Base-by-base conservation (phyloP, 1,140 invertebrate species). In the Hyposmocoma kahamanoa region DNA sequence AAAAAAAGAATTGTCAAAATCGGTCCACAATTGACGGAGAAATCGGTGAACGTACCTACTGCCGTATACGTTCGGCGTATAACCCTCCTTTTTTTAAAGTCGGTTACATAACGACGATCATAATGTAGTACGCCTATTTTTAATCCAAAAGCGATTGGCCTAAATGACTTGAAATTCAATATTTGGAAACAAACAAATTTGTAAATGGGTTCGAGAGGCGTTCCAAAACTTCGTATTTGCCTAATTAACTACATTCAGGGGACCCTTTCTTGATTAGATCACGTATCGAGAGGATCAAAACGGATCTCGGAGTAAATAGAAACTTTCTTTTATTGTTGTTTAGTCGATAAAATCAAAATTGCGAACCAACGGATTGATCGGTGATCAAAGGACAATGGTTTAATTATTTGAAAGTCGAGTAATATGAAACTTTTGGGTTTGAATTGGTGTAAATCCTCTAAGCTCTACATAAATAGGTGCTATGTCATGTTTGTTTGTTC, bases 191-290 rank as follows among this genome's bases (percentile, higher is more conserved):
- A 62, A 62, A 66, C 60, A 61, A 67, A 64, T 69, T 67, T 57
- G 34, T 46, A 56, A n/a, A 50, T 47, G 41, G 46, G 28, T 42
- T n/a, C 44, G 61, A 39, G 42, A 34, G 49, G 52, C 50, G 52
- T 57, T 59, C 50, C 47, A 42, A 68, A 79, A 79, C 65, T 79
- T 79, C 68, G 57, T 74, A 66, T 79, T 79, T 72, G 58, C 71
- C 65, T 79, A 79, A 79, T 76, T 79, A 76, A 74, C 64, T 72
- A 74, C 59, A 76, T 71, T 67, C 67, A 64, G 61, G 58, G 55
- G 66, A 68, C 64, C 64, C 61, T 66, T 62, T 63, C 61, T 67
- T 76, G 70, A 75, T 75, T 73, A 65, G 68, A 75, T 76, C 72
- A 71, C 72, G 75, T 74, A 79, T 78, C 59, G 64, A 48, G 45